Evolutionary conservation across 92 coral and sea anemone species (phyloP), one percentile per base, ranked within the genome.

Genomic region (Muricea muricata): DNA sequence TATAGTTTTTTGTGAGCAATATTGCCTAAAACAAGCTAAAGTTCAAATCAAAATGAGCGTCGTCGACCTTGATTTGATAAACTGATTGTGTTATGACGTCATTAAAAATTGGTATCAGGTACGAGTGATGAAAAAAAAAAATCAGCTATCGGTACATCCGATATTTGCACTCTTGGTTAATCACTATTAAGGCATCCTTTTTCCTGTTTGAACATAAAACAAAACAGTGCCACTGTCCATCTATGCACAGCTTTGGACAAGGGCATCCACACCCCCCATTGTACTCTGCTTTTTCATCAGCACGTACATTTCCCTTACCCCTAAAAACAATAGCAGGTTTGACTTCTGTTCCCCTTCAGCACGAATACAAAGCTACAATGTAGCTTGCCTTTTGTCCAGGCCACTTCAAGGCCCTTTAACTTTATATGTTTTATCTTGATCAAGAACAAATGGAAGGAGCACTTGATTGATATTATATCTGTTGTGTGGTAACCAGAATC

Each of bases 181-280:
- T n/a, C n/a, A n/a, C n/a, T n/a, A n/a, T n/a, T n/a, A n/a, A n/a
- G n/a, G n/a, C n/a, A n/a, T n/a, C n/a, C n/a, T n/a, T n/a, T n/a
- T n/a, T n/a, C n/a, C n/a, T n/a, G n/a, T n/a, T n/a, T n/a, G n/a
- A n/a, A n/a, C n/a, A n/a, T n/a, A n/a, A n/a, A n/a, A n/a, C n/a
- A n/a, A n/a, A n/a, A n/a, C n/a, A n/a, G n/a, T n/a, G 60, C 73
- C 80, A 73, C 52, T 54, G 63, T 83, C 87, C 87, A 83, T 83
- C 80, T 63, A 65, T 25, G 76, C 76, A 80, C 56, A 23, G 37
- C 18, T 56, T 80, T 80, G 85, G 56, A 80, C 65, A 29, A 72
- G 86, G 29, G 85, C 89, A 70, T 89, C 84, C 34, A 89, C 90
- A 29, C n/a, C 66, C 77, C 55, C 70, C 67, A 77, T 67, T 73